A percentile compares a stretch with the other conserved stretches of the same genome.
Conservation (phyloP, 2,113 vertebrate species). For the Collichthys lucidus region DNA sequence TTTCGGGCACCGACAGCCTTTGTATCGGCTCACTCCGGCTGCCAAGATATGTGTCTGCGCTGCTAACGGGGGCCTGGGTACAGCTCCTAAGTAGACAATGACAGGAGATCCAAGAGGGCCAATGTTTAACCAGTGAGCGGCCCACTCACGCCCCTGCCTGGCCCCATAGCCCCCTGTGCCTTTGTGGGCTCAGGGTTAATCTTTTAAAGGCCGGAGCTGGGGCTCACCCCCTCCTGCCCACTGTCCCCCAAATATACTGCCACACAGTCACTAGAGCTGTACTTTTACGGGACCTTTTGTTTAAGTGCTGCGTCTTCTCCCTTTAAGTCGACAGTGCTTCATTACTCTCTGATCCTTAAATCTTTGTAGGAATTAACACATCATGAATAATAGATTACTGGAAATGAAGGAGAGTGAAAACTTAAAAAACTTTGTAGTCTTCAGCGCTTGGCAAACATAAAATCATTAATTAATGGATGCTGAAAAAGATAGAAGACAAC, state of each 20-base stretch:
- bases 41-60: slow-evolving; percentile 76
- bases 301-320: slow-evolving; percentile 35
- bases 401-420: slow-evolving; percentile 30
- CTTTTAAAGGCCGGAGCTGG: slow-evolving; percentile 73
- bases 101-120: slow-evolving; percentile 61
- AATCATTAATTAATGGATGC: slow-evolving; percentile 29
- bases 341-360: slow-evolving; percentile 45
- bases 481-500: slow-evolving; percentile 9
- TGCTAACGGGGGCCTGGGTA: slow-evolving; percentile 62
- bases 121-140: slow-evolving; percentile 80
- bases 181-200: slow-evolving; percentile 79
- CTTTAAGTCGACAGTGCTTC: slow-evolving; percentile 41
- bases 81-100: slow-evolving; percentile 82
- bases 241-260: slow-evolving; percentile 78
- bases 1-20: slow-evolving; percentile 73
- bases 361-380: slow-evolving; percentile 46
- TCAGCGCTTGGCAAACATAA: slow-evolving; percentile 21
- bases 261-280: slow-evolving; percentile 78
- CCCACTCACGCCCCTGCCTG: slow-evolving; percentile 72
- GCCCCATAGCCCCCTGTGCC: slow-evolving; percentile 61
- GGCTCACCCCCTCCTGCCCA: slow-evolving; percentile 62
- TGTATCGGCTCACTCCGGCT: slow-evolving; percentile 77
- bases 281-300: slow-evolving; percentile 75
- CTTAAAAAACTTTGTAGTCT: slow-evolving; percentile 5
- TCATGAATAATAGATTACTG: slow-evolving; percentile 64